phyloP scores from a whole-genome alignment of 2,113 vertebrate genomes.

The Chrysemys picta region DNA sequence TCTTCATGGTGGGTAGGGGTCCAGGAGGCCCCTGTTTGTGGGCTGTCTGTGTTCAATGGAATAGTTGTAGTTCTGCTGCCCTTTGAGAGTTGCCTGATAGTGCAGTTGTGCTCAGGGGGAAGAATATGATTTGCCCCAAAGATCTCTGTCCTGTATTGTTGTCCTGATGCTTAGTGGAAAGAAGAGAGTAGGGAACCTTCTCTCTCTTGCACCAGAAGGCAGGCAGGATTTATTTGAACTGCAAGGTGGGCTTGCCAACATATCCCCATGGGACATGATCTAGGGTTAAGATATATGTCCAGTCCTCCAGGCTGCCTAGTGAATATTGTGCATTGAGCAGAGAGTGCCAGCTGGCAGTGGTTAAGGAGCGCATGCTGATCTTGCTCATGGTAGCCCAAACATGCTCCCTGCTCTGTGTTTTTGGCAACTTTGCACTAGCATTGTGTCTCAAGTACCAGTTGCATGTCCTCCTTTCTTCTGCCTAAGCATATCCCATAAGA shows the following conservation, averaged over 20 bases:
- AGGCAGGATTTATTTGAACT: not conserved
- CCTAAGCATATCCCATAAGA: conserved; percentile 23
- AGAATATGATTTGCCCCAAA: not conserved
- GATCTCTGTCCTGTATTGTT: not conserved
- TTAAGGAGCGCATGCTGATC: conserved; percentile 57
- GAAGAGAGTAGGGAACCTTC: not conserved
- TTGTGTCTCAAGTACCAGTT: conserved; percentile 63
- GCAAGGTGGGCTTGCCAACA: not conserved
- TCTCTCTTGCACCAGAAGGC: not conserved
- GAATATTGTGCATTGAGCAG: conserved; percentile 54
- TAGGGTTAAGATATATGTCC: conserved; percentile 56
- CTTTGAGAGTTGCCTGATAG: not conserved
- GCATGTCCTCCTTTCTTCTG: conserved; percentile 54
- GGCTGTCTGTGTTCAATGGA: not conserved
- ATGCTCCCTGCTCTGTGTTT: conserved; percentile 67
- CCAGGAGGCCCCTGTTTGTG: conserved; percentile 6
- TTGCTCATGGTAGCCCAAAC: conserved; percentile 66
- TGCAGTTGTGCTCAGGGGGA: not conserved
- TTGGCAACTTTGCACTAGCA: conserved; percentile 64
- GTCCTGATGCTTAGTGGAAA: not conserved
- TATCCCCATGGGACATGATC: conserved; percentile 18
- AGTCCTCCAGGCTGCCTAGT: conserved; percentile 57
- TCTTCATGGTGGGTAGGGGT: not conserved
- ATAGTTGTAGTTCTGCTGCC: not conserved
- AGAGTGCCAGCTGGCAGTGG: conserved; percentile 67